Base-by-base conservation (phyloP, 2,888 invertebrate species). In the Portevinia maculata region DNA sequence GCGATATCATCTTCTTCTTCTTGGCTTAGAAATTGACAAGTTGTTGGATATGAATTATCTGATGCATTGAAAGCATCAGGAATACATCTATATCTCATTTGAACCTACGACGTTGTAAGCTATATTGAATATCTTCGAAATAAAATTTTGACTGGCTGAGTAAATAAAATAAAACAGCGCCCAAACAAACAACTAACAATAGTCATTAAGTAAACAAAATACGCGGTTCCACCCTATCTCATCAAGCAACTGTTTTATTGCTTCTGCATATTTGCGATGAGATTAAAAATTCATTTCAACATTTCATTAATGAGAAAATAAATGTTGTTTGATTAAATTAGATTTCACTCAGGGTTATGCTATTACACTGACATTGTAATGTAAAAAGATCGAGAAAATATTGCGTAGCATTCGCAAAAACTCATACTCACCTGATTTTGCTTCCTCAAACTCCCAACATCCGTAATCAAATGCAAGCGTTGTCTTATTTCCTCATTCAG, bases 401-500 rank as follows among this genome's bases (percentile, higher is more conserved):
- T 39, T 15, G 15, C 41, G 9, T 9, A 3, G 15, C 9, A 9
- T 17, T 17, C n/a, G 6, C 19, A 9, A 9, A 15, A 11, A 3
- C 2, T 39, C 8, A 5, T 37, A 67, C 48, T 44, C 59, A 85
- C 86, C 85, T 91, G 90, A 84, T 91, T 91, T 57, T 89, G 88
- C 85, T 90, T 90, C n/a, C 90, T 85, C 15, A 91, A 85, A 52
- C 88, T 89, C 1, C 91, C 91, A 21, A 91, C 89, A 81, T 91
- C 91, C 4, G 89, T 90, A 11, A 91, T 90, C 1, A 91, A 79
- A 78, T 91, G 90, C 78, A 90, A 73, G 0, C 91, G 87, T 76
- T 90, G 90, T 6, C 89, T 88, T 52, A 90, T 91, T 81, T 91
- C 91, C 79, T 91, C 91, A 60, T 91, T 90, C 7, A 91, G 79